A percentile compares a stretch with the other conserved stretches of the same genome.
These are phyloP conservation scores for Gisinianus flammeolus DNA, from an alignment of 2,888 invertebrate genomes.

Conservation along the genomic window DNA sequence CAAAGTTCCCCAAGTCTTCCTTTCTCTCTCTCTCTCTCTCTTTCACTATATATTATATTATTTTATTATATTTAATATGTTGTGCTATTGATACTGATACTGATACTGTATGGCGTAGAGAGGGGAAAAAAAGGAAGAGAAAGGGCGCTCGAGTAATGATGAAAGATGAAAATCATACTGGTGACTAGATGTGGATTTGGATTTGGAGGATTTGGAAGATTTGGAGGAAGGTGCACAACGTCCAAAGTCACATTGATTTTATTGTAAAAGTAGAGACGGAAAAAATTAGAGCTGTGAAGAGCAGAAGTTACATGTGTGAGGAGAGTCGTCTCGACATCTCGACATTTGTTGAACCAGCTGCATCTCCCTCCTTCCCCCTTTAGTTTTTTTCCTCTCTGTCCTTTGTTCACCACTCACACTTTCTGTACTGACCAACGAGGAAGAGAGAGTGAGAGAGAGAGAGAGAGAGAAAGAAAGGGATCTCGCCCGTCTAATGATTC, in stretches of 20 bases:
- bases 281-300: conserved; percentile 7
- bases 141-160: too few relatives aligned
- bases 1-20: too few relatives aligned
- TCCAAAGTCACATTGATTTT: conserved; percentile 22
- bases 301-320: not conserved
- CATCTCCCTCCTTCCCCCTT: not conserved
- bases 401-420: not conserved
- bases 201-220: too few relatives aligned
- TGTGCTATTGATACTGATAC: too few relatives aligned
- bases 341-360: conserved; percentile 35
- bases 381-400: not conserved
- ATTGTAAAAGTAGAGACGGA: conserved; percentile 2
- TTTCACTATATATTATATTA: too few relatives aligned
- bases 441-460: not conserved
- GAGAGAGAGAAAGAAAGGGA: not conserved
- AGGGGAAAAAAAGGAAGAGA: not conserved
- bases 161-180: not conserved
- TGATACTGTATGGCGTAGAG: too few relatives aligned
- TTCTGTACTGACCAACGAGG: not conserved
- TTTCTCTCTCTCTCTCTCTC: too few relatives aligned
- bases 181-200: not conserved
- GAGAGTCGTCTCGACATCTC: not conserved
- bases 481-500: conserved; percentile 26
- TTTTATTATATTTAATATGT: too few relatives aligned
- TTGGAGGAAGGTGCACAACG: not conserved